Base-by-base conservation (phyloP, 2,888 invertebrate genomes). In the Psococerastis gibbosa region DNA sequence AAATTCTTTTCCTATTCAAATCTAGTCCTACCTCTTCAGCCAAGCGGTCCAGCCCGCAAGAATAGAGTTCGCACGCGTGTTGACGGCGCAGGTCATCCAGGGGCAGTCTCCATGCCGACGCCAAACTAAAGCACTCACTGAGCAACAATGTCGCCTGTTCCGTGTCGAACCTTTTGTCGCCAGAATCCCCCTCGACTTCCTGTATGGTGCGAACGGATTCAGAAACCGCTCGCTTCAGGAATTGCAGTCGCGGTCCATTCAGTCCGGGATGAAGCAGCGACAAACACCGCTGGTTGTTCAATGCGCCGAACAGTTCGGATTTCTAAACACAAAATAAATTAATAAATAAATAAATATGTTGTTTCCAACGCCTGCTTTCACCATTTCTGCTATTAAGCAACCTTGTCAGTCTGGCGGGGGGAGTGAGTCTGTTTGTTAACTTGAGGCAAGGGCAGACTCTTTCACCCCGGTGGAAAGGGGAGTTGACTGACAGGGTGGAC, bases 31-130 rank as follows among this genome's bases (percentile, higher is more conserved):
- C 73, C 63, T 74, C 73, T 55, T 70, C 68, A 32, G 72, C 75
- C 22, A 71, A 53, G 48, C 63, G 62, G 58, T 75, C 75, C 50
- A 68, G 66, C 31, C 72, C 73, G 48, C 64, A 63, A 5, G 66
- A 62, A 52, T 73, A 74, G 35, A 73, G 65, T 54, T 69, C 69
- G 54, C 67, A 67, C 47, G 82, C 79, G 68, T 89, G 82, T 60
- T 81, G 80, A 43, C 82, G 70, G 50, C 76, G 70, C 33, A 92
- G 63, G 38, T 71, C 69, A 54, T 84, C 82, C 13, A 67, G 63
- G 50, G 82, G 76, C 43, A 89, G 63, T 49, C 74, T 71, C 85
- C 91, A 89, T 43, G 78, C 69, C 20, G 73, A 70, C 1, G 82
- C 80, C 43, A 91, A 59, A 8, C 69, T 65, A 34, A 73, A 65